phyloP scores from a whole-genome alignment of 2,113 vertebrate genomes.

The Oenanthe oenanthe region DNA sequence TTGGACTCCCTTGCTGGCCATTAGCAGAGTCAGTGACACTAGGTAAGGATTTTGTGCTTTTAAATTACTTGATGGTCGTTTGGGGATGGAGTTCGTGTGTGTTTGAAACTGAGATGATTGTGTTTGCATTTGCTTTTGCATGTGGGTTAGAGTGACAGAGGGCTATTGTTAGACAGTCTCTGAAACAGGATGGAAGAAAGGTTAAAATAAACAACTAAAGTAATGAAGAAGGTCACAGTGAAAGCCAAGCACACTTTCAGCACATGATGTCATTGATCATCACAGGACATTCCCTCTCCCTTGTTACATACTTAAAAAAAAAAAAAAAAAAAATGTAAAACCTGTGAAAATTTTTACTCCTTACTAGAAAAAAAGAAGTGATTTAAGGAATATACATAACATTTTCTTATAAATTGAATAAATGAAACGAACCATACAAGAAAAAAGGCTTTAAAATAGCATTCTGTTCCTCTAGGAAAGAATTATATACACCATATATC shows the following conservation, averaged over 20 bases:
- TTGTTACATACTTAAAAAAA: not conserved
- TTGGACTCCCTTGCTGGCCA: constrained; percentile 29
- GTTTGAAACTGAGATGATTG: not conserved
- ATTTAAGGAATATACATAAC: not conserved
- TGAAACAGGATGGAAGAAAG: not conserved
- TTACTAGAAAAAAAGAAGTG: not conserved
- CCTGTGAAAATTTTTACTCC: not conserved
- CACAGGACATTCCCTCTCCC: not conserved
- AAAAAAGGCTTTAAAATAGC: constrained; percentile 14
- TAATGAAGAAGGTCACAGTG: constrained; percentile 10
- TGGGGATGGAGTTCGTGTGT: not conserved
- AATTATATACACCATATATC: not conserved
- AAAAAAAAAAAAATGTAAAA: not conserved
- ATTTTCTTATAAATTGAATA: not conserved
- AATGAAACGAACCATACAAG: not conserved
- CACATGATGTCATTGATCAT: not conserved
- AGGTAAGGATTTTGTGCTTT: constrained; percentile 58
- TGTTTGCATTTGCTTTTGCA: not conserved
- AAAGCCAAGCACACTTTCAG: not conserved
- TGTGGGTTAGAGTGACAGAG: not conserved
- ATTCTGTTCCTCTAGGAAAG: not conserved
- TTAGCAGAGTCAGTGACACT: not conserved
- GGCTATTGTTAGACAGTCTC: not conserved
- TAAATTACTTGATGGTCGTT: not conserved
- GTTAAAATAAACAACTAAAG: not conserved